Conservation (phyloP, 37 sponge, comb jelly and placozoan species). For the Geodia barretti region DNA sequence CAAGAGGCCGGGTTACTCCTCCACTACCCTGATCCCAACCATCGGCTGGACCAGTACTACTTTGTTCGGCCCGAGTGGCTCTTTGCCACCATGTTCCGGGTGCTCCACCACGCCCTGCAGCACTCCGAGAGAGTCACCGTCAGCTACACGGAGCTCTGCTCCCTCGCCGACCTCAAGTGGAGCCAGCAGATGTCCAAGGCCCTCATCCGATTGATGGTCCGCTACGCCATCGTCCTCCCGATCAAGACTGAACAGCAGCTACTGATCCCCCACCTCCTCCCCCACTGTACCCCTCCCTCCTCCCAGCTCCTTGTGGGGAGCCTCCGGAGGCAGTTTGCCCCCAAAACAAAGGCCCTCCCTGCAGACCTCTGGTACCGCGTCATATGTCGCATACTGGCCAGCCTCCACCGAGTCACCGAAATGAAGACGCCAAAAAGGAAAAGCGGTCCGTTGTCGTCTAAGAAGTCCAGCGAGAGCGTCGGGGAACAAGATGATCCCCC, state of each 20-base stretch:
- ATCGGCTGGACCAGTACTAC: slow-evolving; percentile 66
- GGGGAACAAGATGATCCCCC: background rate
- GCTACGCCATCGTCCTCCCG: slow-evolving; percentile 69
- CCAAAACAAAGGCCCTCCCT: slow-evolving; percentile 56
- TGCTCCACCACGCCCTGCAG: slow-evolving; percentile 37
- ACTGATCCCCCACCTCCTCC: slow-evolving; percentile 73
- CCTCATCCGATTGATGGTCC: slow-evolving; percentile 55
- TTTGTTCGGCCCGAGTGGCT: slow-evolving; percentile 73
- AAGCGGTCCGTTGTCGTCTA: background rate
- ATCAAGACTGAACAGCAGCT: slow-evolving; percentile 12
- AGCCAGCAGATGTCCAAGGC: slow-evolving; percentile 13
- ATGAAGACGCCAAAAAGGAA: background rate
- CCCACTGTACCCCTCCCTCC: slow-evolving; percentile 14
- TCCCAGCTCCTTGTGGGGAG: slow-evolving; percentile 25
- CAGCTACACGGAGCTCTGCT: slow-evolving; percentile 31
- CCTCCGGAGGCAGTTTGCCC: slow-evolving; percentile 70
- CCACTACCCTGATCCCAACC: slow-evolving; percentile 75
- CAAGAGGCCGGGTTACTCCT: slow-evolving; percentile 59
- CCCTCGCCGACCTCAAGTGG: slow-evolving; percentile 18
- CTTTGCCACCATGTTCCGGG: slow-evolving; percentile 14
- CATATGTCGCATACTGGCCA: slow-evolving; percentile 35
- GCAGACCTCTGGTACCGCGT: slow-evolving; percentile 71
- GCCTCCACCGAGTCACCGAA: slow-evolving; percentile 15
- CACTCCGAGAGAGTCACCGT: slow-evolving; percentile 8
- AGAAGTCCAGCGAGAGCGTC: background rate